Percentiles rank a stretch among this genome's conserved stretches.
Conservation (phyloP, 2,113 vertebrate genomes). For the Gymnobelideus leadbeateri region DNA sequence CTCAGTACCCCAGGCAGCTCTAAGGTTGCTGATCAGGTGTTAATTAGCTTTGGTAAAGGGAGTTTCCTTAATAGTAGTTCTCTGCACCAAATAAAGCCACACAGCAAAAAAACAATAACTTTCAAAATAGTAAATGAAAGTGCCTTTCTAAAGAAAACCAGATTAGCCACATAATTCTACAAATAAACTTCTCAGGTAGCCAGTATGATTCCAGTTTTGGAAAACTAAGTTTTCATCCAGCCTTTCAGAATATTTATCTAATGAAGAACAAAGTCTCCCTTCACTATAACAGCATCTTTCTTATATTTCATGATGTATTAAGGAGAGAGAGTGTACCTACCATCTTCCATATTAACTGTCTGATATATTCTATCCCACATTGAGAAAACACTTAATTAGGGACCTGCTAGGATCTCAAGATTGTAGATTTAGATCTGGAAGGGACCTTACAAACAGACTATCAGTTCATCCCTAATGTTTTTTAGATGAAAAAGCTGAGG, state of each 20-base stretch:
- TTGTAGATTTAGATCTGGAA: background rate
- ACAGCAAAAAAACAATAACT: background rate
- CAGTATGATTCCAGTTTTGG: background rate
- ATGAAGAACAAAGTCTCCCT: background rate
- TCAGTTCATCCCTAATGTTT: background rate
- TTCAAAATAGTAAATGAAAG: background rate
- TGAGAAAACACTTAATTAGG: background rate
- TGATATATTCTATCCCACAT: background rate
- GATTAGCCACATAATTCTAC: background rate
- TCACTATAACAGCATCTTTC: background rate
- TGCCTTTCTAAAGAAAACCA: background rate
- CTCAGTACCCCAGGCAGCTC: background rate
- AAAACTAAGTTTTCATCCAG: background rate
- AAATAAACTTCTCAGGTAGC: background rate
- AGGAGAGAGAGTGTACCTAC: background rate
- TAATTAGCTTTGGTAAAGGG: background rate
- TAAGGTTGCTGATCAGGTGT: background rate
- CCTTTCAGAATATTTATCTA: background rate
- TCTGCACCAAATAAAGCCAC: background rate
- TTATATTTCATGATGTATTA: background rate
- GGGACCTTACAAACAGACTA: background rate
- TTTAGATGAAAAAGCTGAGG: background rate
- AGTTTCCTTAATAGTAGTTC: background rate
- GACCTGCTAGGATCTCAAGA: background rate
- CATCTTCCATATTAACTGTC: background rate